These are phyloP conservation scores for Malurus cyaneus DNA, from an alignment of 2,113 vertebrate species.

Conservation along the genomic window DNA sequence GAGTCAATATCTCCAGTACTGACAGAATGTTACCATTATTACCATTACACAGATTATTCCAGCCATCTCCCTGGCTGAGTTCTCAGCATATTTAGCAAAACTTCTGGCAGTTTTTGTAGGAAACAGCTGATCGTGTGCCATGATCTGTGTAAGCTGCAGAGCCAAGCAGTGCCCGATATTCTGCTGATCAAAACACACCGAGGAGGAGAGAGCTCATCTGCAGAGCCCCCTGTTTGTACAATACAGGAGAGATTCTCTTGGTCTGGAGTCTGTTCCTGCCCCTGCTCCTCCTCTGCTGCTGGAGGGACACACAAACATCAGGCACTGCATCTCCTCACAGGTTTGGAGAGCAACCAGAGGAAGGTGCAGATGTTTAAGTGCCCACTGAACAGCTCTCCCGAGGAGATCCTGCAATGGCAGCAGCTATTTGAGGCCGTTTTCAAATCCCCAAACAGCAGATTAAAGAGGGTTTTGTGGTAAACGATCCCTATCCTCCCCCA, in stretches of 20 bases:
- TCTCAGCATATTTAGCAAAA: fast-evolving
- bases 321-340: not conserved
- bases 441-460: not conserved
- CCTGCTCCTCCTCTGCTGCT: not conserved
- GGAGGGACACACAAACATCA: not conserved
- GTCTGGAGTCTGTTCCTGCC: not conserved
- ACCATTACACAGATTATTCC: no score
- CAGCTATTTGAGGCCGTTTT: not conserved
- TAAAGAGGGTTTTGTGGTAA: not conserved
- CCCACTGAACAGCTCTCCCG: not conserved
- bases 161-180: fast-evolving
- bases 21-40: no score
- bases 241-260: no score
- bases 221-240: fast-evolving
- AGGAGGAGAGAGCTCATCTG: not conserved
- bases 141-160: fast-evolving
- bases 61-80: not conserved
- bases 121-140: fast-evolving
- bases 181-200: not conserved
- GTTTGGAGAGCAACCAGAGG: not conserved
- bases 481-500: not conserved
- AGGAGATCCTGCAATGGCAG: not conserved
- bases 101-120: not conserved
- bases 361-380: conserved; percentile 48
- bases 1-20: not conserved